Evolutionary conservation across 2,888 invertebrate genomes (phyloP), one percentile per base, ranked within the genome.

Genomic region (Sinopyrophorus schimmeli): DNA sequence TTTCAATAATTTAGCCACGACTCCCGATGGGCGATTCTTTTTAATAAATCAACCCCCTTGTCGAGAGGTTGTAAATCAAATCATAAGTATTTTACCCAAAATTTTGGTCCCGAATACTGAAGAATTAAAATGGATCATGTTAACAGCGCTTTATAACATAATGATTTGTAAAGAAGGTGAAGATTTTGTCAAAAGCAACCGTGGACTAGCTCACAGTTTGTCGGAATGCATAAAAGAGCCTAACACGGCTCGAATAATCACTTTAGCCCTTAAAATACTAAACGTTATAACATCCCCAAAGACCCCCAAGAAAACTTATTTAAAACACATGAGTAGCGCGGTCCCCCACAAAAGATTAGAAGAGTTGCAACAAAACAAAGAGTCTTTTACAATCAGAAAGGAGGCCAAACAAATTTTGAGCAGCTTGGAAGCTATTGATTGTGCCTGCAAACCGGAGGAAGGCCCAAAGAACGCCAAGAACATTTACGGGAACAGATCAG

Each of bases 1-100:
- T 0, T 10, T 51, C 1, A 43, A 24, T 21, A 51, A 46, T 27
- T 20, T 51, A 4, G 46, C 51, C 2, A 11, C 51, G 6, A 31
- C 32, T 23, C 51, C 51, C 4, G 51, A 51, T 16, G 51, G 51
- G 15, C 11, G 51, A 37, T 51, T 47, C 26, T 37, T 51, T 27
- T 12, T 51, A 4, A 24, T 35, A 7, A 30, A 14, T 20, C 51
- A 41, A 6, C 14, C 31, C 1, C 3, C 37, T n/a, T 40, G 43
- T 12, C 26, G 10, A 14, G n/a, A 37, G 3, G 27, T 46, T 1
- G 20, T 37, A 10, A 30, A 41, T 23, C 17, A 42, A n/a, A 37
- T 51, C 1, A 51, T 51, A 18, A 47, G 30, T 16, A 42, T 23
- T 7, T 17, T 46, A n/a, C 35, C 41, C 3, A 30, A 16, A 3